Conservation (phyloP, 2,888 invertebrate genomes). For the Drosophila barbarae region DNA sequence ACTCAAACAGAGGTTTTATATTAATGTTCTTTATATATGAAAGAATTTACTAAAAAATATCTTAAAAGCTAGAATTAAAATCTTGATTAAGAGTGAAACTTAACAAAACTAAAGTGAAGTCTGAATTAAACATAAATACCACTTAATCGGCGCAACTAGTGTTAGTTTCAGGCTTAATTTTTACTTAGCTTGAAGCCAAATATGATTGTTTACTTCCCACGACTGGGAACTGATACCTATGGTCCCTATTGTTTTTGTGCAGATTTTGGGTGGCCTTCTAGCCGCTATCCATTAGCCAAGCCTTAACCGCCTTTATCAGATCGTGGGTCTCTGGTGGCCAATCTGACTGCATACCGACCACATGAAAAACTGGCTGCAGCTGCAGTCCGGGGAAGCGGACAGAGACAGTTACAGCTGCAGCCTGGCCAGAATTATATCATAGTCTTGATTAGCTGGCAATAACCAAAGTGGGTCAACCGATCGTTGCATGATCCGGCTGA, state of each 20-base stretch:
- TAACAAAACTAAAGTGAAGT: background rate
- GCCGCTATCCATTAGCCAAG: constrained; percentile 10
- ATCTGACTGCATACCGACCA: constrained; percentile 13
- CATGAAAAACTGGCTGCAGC: constrained; percentile 47
- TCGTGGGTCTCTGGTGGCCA: constrained; percentile 1
- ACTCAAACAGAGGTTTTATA: background rate
- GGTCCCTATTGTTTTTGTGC: constrained; percentile 10
- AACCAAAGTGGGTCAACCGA: constrained; percentile 32
- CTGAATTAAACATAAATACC: background rate
- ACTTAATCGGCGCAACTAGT: background rate
- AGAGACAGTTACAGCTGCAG: constrained; percentile 41
- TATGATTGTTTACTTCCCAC: constrained; percentile 17
- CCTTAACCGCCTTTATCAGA: constrained; percentile 23
- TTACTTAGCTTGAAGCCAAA: background rate
- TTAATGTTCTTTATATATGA: no score
- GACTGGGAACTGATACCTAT: background rate
- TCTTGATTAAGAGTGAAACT: background rate
- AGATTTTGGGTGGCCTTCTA: constrained; percentile 29
- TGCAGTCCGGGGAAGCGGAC: constrained; percentile 42
- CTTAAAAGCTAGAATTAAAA: no score
- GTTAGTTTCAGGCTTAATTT: background rate
- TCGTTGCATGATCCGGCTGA: constrained; percentile 36
- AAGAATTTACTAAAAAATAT: background rate
- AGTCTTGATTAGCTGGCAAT: constrained; percentile 38
- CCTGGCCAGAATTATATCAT: constrained; percentile 65